Base-by-base conservation (phyloP, 1,140 invertebrate genomes). In the Thrips palmi region DNA sequence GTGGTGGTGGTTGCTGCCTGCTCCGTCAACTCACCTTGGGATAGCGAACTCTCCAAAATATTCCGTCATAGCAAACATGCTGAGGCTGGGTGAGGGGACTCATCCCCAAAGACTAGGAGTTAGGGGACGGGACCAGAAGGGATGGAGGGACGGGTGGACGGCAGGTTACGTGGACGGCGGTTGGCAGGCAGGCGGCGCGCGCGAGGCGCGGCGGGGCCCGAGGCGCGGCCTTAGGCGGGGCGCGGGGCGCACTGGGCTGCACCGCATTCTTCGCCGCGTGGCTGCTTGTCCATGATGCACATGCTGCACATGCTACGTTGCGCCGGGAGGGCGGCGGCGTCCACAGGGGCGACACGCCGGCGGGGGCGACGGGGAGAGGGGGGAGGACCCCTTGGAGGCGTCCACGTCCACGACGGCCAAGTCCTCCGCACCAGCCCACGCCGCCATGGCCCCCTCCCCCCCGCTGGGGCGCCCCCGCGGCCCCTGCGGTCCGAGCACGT, bases 31-130 rank as follows among this genome's bases (percentile, higher is more conserved):
- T 45, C 52, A 62, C 59, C 59, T 62, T 40, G 58, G 54, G 33
- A 62, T 42, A 44, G 59, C 59, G 49, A 62, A 60, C 44, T 62
- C 59, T 47, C 58, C 58, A 48, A 62, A 60, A 49, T 62, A 62
- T 47, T 62, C 59, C 37, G 58, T 62, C 59, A 62, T 62, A 35
- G 59, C 59, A 51, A 62, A 49, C 48, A 49, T 49, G 42, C 32
- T 45, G 46, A 19, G 14, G 20, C 11, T 17, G 11, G 39, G 6
- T 23, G 12, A 18, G 40, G 20, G 22, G 39, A 30, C 35, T 32
- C 36, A 38, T 22, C 31, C 14, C 27, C 11, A 25, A 17, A 20
- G 8, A 30, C 14, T 30, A 29, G 3, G 30, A 30, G 14, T n/a
- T 10, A 15, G 4, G 12, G 7, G 11, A 10, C 7, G 11, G 12